Evolutionary conservation across 2,888 invertebrate genomes (phyloP).

Genomic region (Xiphydria camelus): DNA sequence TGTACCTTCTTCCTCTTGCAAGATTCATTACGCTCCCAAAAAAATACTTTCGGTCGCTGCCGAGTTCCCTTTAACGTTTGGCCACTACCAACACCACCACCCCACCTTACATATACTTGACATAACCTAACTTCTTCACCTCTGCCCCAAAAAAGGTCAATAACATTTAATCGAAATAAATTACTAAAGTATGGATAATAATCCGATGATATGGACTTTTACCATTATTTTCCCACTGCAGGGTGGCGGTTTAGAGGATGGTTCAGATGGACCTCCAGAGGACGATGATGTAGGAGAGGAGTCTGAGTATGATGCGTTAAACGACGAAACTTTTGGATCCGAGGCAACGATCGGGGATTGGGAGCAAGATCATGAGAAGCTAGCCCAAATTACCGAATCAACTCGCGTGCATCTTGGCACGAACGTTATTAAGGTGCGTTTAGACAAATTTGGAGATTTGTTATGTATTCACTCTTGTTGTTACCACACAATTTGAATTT

Average conservation of each 20-base stretch:
- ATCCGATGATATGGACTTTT: neutral
- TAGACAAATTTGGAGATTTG: too few species aligned
- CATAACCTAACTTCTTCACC: constrained; percentile 41
- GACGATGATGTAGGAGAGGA: constrained; percentile 70
- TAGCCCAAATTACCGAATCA: constrained; percentile 65
- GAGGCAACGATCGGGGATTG: constrained; percentile 72
- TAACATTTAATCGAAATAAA: constrained; percentile 29
- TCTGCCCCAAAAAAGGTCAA: constrained; percentile 39
- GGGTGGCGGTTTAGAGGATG: constrained; percentile 45
- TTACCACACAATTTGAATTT: neutral
- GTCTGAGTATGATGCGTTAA: constrained; percentile 88
- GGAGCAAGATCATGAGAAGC: constrained; percentile 74
- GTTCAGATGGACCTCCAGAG: constrained; percentile 57
- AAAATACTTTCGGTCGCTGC: neutral
- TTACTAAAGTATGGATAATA: neutral
- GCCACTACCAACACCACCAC: too few species aligned
- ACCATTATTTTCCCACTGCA: constrained; percentile 3
- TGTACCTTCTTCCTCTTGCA: too few species aligned
- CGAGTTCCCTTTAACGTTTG: constrained; percentile 1
- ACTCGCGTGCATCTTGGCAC: constrained; percentile 44
- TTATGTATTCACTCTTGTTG: too few species aligned
- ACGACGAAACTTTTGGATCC: constrained; percentile 90
- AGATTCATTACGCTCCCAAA: neutral
- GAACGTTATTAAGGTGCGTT: constrained; percentile 4
- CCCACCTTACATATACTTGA: constrained; percentile 33